Base-by-base conservation (phyloP, 1,140 invertebrate species). In the Ridgeia piscesae region DNA sequence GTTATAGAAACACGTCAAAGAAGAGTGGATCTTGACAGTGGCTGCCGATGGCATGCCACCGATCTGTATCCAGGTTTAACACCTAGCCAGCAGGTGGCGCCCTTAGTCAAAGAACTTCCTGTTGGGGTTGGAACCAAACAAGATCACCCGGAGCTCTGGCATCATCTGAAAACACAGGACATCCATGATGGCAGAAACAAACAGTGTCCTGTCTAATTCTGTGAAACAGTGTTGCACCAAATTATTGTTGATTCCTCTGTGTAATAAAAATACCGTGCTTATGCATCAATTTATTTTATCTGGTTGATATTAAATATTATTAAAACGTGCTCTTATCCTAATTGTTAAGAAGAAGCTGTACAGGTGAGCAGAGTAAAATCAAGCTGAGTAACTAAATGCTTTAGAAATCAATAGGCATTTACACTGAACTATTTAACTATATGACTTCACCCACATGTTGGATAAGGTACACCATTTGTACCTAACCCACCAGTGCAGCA, bases 31-130 rank as follows among this genome's bases (percentile, higher is more conserved):
- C 89, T 89, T 42, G 42, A 42, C 89, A 89, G 34, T 8, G 11
- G 89, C 17, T 90, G 34, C 34, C 34, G 35, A 90, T 90, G 17
- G 21, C 33, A 90, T 0, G 58, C 17, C 58, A 77, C 27, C 42
- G 58, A 27, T 77, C 58, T 21, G 27, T 27, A 31, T 77, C 58
- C 58, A 77, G 6, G 58, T 77, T 21, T 77, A 21, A 21, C 17
- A 21, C 58, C 58, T 31, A 11, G 48, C 48, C 58, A 77, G 0
- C 6, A 77, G 0, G 21, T 90, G 89, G 35, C 27, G 58, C 58
- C n/a, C 58, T 95, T 99, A 99, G 97, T 99, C 99, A 94, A 97
- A 97, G 97, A 99, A 99, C 97, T 98, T 99, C 95, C 99, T 97
- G 97, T 99, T 99, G 88, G 97, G 97, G 96, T 99, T 99, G 93